Evolutionary conservation across 2,888 invertebrate genomes (phyloP), one percentile per base, ranked within the genome.

Genomic region (Ichneumoninae sp.): DNA sequence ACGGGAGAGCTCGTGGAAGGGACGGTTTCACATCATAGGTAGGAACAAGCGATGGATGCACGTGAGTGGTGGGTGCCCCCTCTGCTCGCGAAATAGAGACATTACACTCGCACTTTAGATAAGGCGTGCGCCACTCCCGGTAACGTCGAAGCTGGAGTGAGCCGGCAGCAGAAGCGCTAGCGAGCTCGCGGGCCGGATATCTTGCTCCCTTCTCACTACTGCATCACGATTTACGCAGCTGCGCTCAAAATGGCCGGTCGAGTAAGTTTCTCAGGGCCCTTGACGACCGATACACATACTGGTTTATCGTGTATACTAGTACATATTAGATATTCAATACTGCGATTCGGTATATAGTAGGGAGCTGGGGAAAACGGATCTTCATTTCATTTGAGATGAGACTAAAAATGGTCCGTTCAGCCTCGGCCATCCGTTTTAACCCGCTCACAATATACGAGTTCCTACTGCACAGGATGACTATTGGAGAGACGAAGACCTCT

Each of bases 51-150:
- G 5, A 22, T 1, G 26, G 44, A 13, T 16, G 10, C 54, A 47
- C 77, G 65, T 44, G 52, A 71, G 68, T 65, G 80, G 82, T 78
- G 80, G 62, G 19, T 44, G 13, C n/a, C 19, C 19, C 65, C 74
- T 62, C 22, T 50, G 77, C 66, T 83, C 84, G 60, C 70, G 77
- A 70, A 87, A 89, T 89, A 89, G 89, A 90, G 87, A 90, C 87
- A 90, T 90, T 89, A 89, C 82, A 86, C 87, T 88, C 33, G 86
- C 82, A 86, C 87, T 88, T 89, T 88, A 89, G 89, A 90, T 90
- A 90, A 90, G 86, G 78, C 65, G 60, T 62, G 77, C 84, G 80
- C 68, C 62, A 80, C 72, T 71, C 76, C 40, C 72, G 80, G 77
- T 80, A 84, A 78, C 66, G 74, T 26, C 10, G 30, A 36, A 19